A percentile compares a stretch with the other conserved stretches of the same genome.
Evolutionary conservation across 2,888 invertebrate species (phyloP).

Genomic region (Beris chalybata): DNA sequence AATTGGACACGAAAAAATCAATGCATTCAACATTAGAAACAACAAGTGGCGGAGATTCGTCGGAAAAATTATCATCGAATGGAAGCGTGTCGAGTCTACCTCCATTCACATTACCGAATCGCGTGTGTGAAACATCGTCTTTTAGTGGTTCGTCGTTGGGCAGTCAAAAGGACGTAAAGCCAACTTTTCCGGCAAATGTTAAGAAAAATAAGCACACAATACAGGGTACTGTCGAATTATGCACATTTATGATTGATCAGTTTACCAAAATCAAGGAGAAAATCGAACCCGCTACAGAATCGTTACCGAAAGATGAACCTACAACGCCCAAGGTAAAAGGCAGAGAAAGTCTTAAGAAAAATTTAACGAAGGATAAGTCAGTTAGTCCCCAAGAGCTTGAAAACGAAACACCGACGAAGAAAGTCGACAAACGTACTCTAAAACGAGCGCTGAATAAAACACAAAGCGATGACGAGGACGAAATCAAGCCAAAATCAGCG

Average conservation of each 20-base stretch:
- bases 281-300: slow-evolving; percentile 22
- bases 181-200: slow-evolving; percentile 10
- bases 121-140: not conserved
- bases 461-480: slow-evolving; percentile 36
- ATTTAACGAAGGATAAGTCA: slow-evolving; percentile 15
- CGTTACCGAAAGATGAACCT: not conserved
- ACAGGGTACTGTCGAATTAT: slow-evolving; percentile 40
- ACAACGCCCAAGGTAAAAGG: slow-evolving; percentile 18
- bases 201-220: slow-evolving; percentile 39
- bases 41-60: slow-evolving; percentile 33
- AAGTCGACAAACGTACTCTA: slow-evolving; percentile 34
- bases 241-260: slow-evolving; percentile 43
- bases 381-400: slow-evolving; percentile 32
- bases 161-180: slow-evolving; percentile 36
- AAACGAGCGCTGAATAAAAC: slow-evolving; percentile 38
- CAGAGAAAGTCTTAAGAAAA: slow-evolving; percentile 9
- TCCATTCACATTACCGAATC: slow-evolving; percentile 36
- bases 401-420: slow-evolving; percentile 15
- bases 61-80: slow-evolving; percentile 38
- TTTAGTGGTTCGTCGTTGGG: slow-evolving; percentile 30
- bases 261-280: slow-evolving; percentile 42
- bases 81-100: slow-evolving; percentile 40
- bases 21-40: slow-evolving; percentile 16
- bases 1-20: slow-evolving; percentile 34
- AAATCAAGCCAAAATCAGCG: slow-evolving; percentile 38